These are phyloP conservation scores for Bradypodion pumilum DNA, from an alignment of 2,797 vertebrate species.

Conservation along the genomic window DNA sequence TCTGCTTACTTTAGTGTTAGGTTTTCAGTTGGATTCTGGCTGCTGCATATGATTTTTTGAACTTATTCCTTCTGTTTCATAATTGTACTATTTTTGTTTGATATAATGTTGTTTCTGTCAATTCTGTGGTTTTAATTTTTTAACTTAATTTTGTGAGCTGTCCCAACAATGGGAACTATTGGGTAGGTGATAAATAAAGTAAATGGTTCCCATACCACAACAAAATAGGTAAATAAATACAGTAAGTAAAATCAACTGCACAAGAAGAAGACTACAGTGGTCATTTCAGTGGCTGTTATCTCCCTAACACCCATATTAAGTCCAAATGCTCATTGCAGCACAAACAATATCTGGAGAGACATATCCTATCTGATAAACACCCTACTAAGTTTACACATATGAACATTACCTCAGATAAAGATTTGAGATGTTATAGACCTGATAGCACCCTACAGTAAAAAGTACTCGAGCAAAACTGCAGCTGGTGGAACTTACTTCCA, in stretches of 20 bases:
- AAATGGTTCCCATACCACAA: background rate
- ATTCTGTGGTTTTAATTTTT: background rate
- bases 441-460: background rate
- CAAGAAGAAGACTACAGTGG: background rate
- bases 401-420: background rate
- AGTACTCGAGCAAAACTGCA: constrained; percentile 16
- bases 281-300: background rate
- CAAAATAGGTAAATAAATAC: background rate
- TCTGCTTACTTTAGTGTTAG: no score
- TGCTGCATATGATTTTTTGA: background rate
- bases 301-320: background rate
- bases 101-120: background rate
- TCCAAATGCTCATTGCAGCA: background rate
- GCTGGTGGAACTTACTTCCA: background rate
- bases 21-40: no score
- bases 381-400: background rate
- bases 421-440: background rate
- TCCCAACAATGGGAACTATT: background rate
- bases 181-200: background rate
- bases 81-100: background rate
- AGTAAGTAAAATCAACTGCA: background rate
- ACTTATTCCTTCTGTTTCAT: background rate
- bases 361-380: background rate
- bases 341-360: background rate
- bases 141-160: background rate